Base-by-base conservation (phyloP, 2,888 invertebrate species). In the Phaedon cochleariae region DNA sequence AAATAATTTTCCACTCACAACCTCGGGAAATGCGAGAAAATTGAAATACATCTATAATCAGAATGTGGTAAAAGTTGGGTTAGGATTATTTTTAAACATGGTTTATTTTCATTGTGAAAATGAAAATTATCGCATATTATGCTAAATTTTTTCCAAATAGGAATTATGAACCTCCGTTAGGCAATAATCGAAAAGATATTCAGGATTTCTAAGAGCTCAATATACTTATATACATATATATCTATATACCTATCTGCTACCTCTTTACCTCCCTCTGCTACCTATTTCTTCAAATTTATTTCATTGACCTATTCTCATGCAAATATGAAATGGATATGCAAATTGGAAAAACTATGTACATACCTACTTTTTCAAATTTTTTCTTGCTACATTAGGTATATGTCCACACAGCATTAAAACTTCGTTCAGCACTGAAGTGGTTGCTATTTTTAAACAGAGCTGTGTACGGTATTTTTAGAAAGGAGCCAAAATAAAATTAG, bases 391-490 rank as follows among this genome's bases (percentile, higher is more conserved):
- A 76, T 76, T 69, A 70, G 71, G 67, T 68, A 70, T 67, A 71
- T 76, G 74, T 78, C 77, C 79, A 79, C 81, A 79, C 80, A 78
- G 76, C 78, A 74, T 72, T 72, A 71, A 74, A 76, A 76, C 76
- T 79, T 81, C 77, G 74, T 61, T 68, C 70, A 75, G 78, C 74
- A 79, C 79, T 78, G 73, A 73, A 71, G 75, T 73, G 73, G 71
- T 60, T 59, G 73, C 79, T 81, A 81, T 80, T 80, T 80, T 79
- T 81, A 79, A 74, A 73, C 73, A 74, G 75, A 78, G 76, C 78
- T 76, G 74, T 71, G 69, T 69, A 64, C 60, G 73, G 67, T 79
- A 79, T 79, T 79, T 77, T 76, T 79, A 79, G 79, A 75, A 71
- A 73, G 71, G 71, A 79, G 78, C 79, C 73, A 67, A 77, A 77